Base-by-base conservation (phyloP, 2,888 invertebrate genomes). In the Tenthredo scrophulariae region DNA sequence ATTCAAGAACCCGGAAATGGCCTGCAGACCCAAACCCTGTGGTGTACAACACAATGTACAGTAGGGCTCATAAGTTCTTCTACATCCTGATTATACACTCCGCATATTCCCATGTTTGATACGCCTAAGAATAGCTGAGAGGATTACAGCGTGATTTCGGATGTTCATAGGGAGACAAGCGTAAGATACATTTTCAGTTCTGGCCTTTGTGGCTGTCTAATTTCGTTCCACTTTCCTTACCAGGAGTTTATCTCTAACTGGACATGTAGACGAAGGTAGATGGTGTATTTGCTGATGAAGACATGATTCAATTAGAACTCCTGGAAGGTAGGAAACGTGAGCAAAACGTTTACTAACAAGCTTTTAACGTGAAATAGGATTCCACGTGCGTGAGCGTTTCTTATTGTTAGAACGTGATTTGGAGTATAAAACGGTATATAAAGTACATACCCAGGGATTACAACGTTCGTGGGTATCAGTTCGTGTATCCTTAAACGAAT, bases 1-100 rank as follows among this genome's bases (percentile, higher is more conserved):
- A 67, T 83, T 83, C 83, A 83, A 83, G 67, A 67, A 46, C 67
- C 37, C 83, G 83, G 83, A 83, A 83, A 83, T 83, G 83, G 83
- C 83, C 83, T 22, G 33, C 40, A 50, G 15, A 80, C 37, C 62
- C 80, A 33, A 37, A 77, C 54, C 77, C 54, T 54, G 29, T 29
- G 77, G 67, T 18, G 6, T 67, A 33, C 67, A 67, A 67, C 26
- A 33, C 67, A 67, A 33, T 18, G 50, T 54, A 77, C 77, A 77
- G 54, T 54, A 29, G 13, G 18, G 50, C 18, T 54, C 77, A 77
- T 77, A 77, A 74, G 40, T 43, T n/a, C 22, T 40, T 74, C 13
- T 43, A 43, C 67, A 67, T 29, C 67, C 67, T 33, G 67, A 67
- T 29, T 67, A 67, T 33, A 33, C 22, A 29, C 67, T 67, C 33